phyloP scores from a whole-genome alignment of 2,113 vertebrate species.

The Aptenodytes patagonicus region DNA sequence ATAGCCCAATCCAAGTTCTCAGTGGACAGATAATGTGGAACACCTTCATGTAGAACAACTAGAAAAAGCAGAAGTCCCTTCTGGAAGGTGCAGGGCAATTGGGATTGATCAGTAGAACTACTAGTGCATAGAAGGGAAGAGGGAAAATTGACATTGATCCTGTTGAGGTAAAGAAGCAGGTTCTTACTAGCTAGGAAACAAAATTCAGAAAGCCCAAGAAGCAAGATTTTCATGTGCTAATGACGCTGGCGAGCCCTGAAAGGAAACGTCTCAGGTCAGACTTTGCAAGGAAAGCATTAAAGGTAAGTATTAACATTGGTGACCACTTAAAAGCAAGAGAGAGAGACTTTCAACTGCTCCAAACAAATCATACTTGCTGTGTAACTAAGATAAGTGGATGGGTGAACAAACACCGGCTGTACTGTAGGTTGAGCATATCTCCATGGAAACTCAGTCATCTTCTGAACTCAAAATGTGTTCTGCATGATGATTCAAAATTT shows the following conservation, averaged over 20 bases:
- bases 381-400: neutral
- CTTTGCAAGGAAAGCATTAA: neutral
- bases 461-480: neutral
- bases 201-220: neutral
- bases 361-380: neutral
- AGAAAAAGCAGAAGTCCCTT: neutral
- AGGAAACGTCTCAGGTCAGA: neutral
- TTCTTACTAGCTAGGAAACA: neutral
- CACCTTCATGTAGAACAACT: neutral
- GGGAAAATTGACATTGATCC: neutral
- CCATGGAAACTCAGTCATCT: conserved; percentile 47
- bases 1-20: neutral
- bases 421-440: neutral
- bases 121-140: neutral
- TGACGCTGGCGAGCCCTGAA: neutral
- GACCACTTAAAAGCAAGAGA: neutral
- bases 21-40: neutral
- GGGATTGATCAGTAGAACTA: neutral
- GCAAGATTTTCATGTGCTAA: neutral
- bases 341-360: neutral
- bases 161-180: neutral
- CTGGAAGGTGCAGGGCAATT: neutral
- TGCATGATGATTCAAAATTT: neutral
- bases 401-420: conserved; percentile 6
- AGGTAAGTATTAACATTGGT: neutral